Evolutionary conservation across 1,140 invertebrate genomes (phyloP).

Genomic region (Bombus huntii): DNA sequence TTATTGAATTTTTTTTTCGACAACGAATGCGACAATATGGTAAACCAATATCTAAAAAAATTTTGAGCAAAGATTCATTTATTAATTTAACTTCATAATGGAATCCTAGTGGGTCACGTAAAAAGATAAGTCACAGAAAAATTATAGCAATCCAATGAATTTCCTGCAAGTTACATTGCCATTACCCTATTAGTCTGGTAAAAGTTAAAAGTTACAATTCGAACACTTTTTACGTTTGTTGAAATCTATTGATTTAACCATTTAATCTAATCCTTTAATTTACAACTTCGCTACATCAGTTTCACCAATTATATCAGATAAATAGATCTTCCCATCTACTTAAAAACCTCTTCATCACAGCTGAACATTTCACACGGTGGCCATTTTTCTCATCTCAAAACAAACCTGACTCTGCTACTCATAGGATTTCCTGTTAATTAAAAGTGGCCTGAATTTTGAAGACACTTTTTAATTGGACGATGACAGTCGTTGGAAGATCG

Average conservation of each 20-base stretch:
- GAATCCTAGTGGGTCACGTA: no score
- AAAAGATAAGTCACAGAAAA: not conserved
- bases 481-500: not conserved
- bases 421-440: not conserved
- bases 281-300: no score
- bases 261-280: not conserved
- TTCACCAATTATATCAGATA: no score
- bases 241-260: not conserved
- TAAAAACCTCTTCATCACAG: not conserved
- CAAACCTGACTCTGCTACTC: not conserved
- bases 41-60: no score
- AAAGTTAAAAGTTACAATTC: not conserved
- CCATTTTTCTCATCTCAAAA: not conserved
- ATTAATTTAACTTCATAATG: no score
- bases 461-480: constrained; percentile 22
- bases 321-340: not conserved
- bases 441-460: not conserved
- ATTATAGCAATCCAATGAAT: not conserved
- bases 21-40: not conserved
- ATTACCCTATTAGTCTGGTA: not conserved
- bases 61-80: no score
- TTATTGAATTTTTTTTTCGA: not conserved
- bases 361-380: not conserved
- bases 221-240: not conserved
- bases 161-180: not conserved